Evolutionary conservation across 2,797 vertebrate genomes (phyloP).

Genomic region (Craterocephalus amniculus): DNA sequence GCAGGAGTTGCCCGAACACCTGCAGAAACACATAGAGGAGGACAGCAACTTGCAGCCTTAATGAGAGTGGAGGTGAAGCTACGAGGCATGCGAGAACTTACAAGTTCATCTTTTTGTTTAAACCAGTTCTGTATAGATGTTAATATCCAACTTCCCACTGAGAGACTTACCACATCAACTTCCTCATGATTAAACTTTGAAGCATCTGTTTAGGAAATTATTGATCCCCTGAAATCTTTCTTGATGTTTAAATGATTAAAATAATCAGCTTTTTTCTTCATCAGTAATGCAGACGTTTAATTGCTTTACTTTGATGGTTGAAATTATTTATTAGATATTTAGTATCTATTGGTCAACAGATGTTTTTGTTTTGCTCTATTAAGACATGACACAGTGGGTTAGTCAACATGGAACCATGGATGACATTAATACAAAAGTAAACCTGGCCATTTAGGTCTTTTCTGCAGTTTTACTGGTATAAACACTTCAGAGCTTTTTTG

Average conservation of each 20-base stretch:
- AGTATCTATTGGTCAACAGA: background rate
- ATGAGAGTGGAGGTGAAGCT: slow-evolving; percentile 4
- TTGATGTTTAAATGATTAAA: background rate
- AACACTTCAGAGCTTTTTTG: slow-evolving; percentile 1
- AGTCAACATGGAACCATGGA: background rate
- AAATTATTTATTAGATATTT: background rate
- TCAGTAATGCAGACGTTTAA: background rate
- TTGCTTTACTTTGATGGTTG: background rate
- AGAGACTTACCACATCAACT: background rate
- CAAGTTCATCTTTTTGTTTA: background rate
- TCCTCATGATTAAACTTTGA: background rate
- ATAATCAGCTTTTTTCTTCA: background rate
- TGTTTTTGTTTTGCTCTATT: too few relatives aligned
- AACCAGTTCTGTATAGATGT: background rate
- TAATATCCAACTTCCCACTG: background rate
- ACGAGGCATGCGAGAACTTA: background rate
- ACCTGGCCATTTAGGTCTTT: background rate
- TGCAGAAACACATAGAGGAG: slow-evolving; percentile 88
- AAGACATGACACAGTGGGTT: background rate
- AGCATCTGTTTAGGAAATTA: background rate
- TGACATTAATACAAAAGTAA: background rate
- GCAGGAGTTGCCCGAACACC: slow-evolving; percentile 90
- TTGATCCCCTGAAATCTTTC: slow-evolving; percentile 1
- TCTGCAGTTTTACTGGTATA: background rate
- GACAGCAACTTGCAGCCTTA: slow-evolving; percentile 82